phyloP scores from a whole-genome alignment of 2,113 vertebrate genomes.

The Chaenogobius annularis region DNA sequence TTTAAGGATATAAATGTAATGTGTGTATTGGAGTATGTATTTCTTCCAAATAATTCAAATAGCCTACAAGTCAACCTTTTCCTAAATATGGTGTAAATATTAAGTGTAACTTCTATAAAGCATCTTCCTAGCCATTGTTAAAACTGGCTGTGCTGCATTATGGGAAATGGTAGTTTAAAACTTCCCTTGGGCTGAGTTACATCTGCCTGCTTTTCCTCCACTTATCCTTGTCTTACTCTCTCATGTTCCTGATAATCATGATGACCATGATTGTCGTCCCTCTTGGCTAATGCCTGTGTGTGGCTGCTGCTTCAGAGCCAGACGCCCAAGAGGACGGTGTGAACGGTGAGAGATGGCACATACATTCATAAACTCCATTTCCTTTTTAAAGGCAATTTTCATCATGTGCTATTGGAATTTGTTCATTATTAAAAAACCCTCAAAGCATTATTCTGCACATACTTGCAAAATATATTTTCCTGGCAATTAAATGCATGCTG shows the following conservation, averaged over 20 bases:
- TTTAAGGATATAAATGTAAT: no score
- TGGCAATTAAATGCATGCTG: not conserved
- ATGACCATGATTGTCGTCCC: not conserved
- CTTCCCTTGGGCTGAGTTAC: not conserved
- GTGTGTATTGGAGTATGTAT: no score
- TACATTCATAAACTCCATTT: not conserved
- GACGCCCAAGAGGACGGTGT: conserved; percentile 64
- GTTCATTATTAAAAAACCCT: not conserved
- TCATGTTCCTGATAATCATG: not conserved
- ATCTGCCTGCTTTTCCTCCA: not conserved
- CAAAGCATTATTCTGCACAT: not conserved
- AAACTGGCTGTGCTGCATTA: not conserved
- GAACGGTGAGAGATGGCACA: conserved; percentile 3
- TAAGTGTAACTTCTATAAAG: not conserved
- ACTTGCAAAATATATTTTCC: not conserved
- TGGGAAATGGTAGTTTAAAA: not conserved
- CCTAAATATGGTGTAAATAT: not conserved
- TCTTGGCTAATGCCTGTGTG: conserved; percentile 18
- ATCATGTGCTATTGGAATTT: not conserved
- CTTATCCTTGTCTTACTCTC: not conserved
- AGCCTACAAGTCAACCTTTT: no score
- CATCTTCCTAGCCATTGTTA: not conserved
- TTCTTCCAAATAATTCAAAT: no score
- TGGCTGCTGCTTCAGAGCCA: conserved; percentile 53
- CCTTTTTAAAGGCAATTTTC: not conserved